phyloP scores from a whole-genome alignment of 2,888 invertebrate genomes.

The Drosophila testacea region DNA sequence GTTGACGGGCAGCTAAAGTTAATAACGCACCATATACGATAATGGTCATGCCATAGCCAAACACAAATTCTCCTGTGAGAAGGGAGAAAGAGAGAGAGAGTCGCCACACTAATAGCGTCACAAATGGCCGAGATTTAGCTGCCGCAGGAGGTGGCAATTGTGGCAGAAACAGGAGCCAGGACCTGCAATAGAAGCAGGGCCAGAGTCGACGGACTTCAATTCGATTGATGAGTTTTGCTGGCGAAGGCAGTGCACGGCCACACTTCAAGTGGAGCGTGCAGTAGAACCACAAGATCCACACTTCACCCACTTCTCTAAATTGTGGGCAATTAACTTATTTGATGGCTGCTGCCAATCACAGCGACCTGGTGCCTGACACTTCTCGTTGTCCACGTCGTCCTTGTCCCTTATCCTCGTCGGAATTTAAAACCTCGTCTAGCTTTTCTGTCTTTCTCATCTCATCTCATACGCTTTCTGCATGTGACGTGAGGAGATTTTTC shows the following conservation, averaged over 20 bases:
- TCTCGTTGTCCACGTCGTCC: conserved; percentile 39
- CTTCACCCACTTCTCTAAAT: conserved; percentile 59
- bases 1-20: conserved; percentile 78
- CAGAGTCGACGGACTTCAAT: conserved; percentile 60
- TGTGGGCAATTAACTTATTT: conserved; percentile 81
- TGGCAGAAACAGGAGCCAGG: not conserved
- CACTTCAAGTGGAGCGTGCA: not conserved
- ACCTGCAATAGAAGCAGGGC: not conserved
- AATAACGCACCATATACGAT: conserved; percentile 77
- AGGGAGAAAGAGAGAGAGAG: not conserved
- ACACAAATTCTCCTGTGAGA: conserved; percentile 44
- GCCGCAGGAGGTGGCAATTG: conserved; percentile 6
- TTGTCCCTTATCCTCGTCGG: conserved; percentile 32
- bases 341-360: conserved; percentile 82
- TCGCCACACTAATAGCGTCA: conserved; percentile 65
- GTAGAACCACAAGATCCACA: not conserved
- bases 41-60: conserved; percentile 57
- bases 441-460: not conserved
- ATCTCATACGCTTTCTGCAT: conserved; percentile 14
- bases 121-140: conserved; percentile 77
- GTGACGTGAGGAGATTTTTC: conserved; percentile 41
- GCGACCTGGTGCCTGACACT: conserved; percentile 52
- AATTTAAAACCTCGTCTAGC: conserved; percentile 26
- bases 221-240: conserved; percentile 76
- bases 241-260: conserved; percentile 29